Percentiles rank a stretch among this genome's conserved stretches.
Evolutionary conservation across 2,113 vertebrate species (phyloP).

Genomic region (Apodemus sylvaticus): DNA sequence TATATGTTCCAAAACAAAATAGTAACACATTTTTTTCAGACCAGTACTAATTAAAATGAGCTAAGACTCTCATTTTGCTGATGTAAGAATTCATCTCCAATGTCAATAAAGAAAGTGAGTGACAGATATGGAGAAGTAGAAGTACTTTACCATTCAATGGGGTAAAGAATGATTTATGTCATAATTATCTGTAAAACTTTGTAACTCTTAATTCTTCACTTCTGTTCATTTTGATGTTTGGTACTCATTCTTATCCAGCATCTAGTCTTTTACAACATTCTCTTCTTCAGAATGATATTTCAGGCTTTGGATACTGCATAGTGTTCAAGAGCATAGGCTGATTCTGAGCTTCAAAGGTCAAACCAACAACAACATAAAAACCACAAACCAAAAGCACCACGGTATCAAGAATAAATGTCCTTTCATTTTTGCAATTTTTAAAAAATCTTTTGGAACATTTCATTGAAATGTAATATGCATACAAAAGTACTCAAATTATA

Average conservation of each 20-base stretch:
- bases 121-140: background rate
- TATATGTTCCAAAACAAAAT: slow-evolving; percentile 15
- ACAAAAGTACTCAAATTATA: background rate
- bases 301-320: background rate
- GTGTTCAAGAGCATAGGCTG: background rate
- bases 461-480: background rate
- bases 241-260: background rate
- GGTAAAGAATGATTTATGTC: background rate
- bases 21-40: slow-evolving; percentile 15
- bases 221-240: background rate
- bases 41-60: slow-evolving; percentile 1
- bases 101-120: background rate
- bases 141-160: slow-evolving; percentile 11
- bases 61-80: background rate
- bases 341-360: background rate
- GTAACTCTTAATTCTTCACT: background rate
- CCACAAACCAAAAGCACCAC: background rate
- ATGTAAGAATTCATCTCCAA: background rate
- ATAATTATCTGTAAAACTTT: slow-evolving; percentile 38
- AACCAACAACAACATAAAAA: background rate
- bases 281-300: slow-evolving; percentile 6
- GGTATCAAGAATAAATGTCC: background rate
- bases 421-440: slow-evolving; percentile 32
- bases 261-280: background rate
- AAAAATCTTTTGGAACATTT: background rate